Evolutionary conservation across 2,888 invertebrate genomes (phyloP), one percentile per base, ranked within the genome.

Genomic region (Pandemis cinnamomeana): DNA sequence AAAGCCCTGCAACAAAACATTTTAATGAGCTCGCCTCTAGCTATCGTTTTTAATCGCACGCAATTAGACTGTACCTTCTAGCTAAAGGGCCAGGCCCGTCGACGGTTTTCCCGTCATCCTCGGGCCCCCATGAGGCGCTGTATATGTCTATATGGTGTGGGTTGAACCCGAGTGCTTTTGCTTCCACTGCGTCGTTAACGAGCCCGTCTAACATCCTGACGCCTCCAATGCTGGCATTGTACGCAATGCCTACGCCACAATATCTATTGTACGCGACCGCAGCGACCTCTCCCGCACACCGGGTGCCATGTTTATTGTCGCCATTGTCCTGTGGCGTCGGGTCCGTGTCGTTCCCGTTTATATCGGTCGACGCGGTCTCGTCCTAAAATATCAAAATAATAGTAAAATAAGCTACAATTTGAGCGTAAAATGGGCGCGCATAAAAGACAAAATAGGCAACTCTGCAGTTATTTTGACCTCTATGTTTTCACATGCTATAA

Each of bases 261-360:
- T 97, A 97, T 86, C 97, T 97, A 93, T 99, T 99, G 92, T 98
- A 99, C 68, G 99, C 99, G 76, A 98, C 97, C 78, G 98, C 99
- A 55, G 99, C 99, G 10, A 99, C 99, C 94, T 99, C 99, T 42
- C 99, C 99, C 41, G 99, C 99, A 90, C 99, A 99, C 81, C 99
- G 95, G 77, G 99, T 99, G 63, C 99, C 99, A 89, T 99, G 99
- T 95, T 99, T 99, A 95, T 99, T 99, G 93, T 99, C 99, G 53
- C 99, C 99, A 93, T 99, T 98, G 94, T 99, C 98, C 90, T 99
- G 97, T 15, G 99, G 99, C 95, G 98, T 99, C 58, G 99, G 99
- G 94, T 99, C 99, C 81, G 97, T 97, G 91, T 99, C 99, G 90
- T 98, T 98, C 84, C 97, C 98, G 89, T 99, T 99, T 89, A 99